phyloP scores from a whole-genome alignment of 2,888 invertebrate species.

The Nemurella pictetii region DNA sequence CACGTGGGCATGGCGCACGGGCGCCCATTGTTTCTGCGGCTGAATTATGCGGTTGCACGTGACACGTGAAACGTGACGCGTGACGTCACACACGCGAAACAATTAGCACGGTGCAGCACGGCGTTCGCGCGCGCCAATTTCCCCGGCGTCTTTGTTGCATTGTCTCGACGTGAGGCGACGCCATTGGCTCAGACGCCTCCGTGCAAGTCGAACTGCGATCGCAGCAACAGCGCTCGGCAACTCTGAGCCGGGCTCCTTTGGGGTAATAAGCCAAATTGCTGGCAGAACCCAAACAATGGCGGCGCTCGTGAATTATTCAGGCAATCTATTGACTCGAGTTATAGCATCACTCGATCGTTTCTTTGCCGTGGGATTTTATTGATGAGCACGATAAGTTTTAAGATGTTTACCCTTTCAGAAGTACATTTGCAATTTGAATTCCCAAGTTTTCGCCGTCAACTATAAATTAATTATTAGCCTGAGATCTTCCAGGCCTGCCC shows the following conservation, averaged over 20 bases:
- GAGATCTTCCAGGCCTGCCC: not conserved
- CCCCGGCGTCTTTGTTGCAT: not conserved
- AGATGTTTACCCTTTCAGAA: not conserved
- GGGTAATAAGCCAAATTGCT: conserved; percentile 18
- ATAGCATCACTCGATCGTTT: not conserved
- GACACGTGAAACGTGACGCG: too few relatives aligned
- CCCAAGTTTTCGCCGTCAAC: not conserved
- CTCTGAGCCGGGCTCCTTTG: not conserved
- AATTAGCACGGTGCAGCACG: not conserved
- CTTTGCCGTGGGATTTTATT: not conserved
- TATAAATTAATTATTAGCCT: not conserved
- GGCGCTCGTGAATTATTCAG: not conserved
- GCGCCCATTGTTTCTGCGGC: not conserved
- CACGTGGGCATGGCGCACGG: not conserved
- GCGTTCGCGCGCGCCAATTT: not conserved
- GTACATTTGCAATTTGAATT: not conserved
- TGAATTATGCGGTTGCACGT: not conserved
- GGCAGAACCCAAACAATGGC: not conserved
- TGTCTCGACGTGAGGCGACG: not conserved
- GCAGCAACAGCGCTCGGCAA: not conserved
- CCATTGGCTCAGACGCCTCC: not conserved
- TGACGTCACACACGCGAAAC: not conserved
- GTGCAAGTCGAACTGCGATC: not conserved
- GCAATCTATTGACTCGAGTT: not conserved
- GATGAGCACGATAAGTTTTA: not conserved